phyloP scores from a whole-genome alignment of 2,113 vertebrate genomes.

The Pseudopodoces humilis region DNA sequence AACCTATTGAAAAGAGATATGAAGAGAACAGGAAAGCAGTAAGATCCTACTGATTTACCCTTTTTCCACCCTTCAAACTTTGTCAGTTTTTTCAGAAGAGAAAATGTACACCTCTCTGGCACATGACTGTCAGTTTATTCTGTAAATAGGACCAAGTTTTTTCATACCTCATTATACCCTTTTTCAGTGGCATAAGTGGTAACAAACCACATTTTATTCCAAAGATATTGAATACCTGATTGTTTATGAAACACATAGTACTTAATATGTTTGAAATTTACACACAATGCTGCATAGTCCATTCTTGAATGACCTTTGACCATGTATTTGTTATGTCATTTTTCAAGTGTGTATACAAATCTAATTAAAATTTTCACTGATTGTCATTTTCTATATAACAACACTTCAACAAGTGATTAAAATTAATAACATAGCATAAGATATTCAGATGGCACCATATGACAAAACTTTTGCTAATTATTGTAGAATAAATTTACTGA shows the following conservation, averaged over 20 bases:
- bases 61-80: background rate
- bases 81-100: background rate
- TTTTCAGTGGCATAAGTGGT: background rate
- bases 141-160: background rate
- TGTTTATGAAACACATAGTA: background rate
- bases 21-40: background rate
- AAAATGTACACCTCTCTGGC: background rate
- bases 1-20: background rate
- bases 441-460: background rate
- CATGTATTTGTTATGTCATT: background rate
- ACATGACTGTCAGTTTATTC: background rate
- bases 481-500: background rate
- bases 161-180: background rate
- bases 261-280: background rate
- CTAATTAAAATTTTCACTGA: background rate
- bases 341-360: background rate
- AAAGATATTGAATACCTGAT: background rate
- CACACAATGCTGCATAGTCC: background rate
- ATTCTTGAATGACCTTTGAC: background rate
- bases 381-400: background rate
- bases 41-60: background rate
- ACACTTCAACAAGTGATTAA: background rate
- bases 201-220: background rate
- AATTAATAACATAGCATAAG: background rate
- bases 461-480: background rate